Conservation (phyloP, 2,797 vertebrate genomes). For the Chelmon rostratus region DNA sequence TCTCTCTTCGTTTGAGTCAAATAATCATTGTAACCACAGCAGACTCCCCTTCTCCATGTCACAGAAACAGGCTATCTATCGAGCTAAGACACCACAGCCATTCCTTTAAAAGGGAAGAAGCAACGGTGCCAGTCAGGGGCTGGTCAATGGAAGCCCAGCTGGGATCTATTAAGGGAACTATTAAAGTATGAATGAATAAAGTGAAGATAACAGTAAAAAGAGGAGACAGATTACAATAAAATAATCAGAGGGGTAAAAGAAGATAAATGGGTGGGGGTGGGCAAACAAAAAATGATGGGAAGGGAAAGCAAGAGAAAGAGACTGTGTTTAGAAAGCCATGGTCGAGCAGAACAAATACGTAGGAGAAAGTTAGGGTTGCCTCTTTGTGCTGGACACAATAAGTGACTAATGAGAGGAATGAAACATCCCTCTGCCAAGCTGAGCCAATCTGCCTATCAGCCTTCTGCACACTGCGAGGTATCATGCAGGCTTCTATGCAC, state of each 20-base stretch:
- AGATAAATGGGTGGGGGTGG: conserved; percentile 22
- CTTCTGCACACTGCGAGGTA: background rate
- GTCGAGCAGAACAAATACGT: conserved; percentile 7
- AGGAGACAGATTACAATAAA: conserved; percentile 1
- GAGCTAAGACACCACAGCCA: conserved; percentile 37
- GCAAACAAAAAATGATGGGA: conserved; percentile 24
- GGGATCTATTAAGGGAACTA: conserved; percentile 86
- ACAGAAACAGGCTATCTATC: conserved; percentile 26
- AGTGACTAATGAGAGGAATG: conserved; percentile 59
- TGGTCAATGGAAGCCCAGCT: conserved; percentile 81
- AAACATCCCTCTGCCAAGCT: conserved; percentile 20
- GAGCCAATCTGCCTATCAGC: conserved; percentile 8
- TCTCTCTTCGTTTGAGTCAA: conserved; percentile 21
- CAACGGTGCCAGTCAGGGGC: conserved; percentile 28
- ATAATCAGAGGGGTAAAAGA: conserved; percentile 1
- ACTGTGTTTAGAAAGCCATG: conserved; percentile 52
- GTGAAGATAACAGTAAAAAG: background rate
- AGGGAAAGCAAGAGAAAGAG: conserved; percentile 36
- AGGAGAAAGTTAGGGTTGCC: conserved; percentile 21
- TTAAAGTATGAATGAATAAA: background rate
- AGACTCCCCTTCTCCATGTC: background rate
- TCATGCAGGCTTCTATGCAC: background rate
- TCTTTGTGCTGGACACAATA: conserved; percentile 40
- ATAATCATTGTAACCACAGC: conserved; percentile 17
- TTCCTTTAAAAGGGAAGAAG: conserved; percentile 46